Base-by-base conservation (phyloP, 2,113 vertebrate species). In the Zosterops hypoxanthus region DNA sequence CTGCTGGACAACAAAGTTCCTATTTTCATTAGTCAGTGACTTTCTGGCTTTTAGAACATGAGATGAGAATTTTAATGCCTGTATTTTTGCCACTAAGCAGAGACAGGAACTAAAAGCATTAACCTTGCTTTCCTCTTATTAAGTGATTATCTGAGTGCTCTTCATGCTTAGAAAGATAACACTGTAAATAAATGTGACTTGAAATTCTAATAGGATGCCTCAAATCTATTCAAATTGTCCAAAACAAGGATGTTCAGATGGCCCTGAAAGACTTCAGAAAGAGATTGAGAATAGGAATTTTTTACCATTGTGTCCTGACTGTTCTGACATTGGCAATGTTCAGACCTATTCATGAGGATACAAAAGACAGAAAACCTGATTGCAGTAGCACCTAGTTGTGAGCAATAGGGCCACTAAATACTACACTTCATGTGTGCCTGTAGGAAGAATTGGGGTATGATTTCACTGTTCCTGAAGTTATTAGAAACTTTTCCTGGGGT, bases 361-460 rank as follows among this genome's bases (percentile, higher is more conserved):
- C 88, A 95, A 95, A 96, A 81, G 93, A n/a, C 68, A 73, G 39
- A 91, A 88, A 95, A 82, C 12, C 55, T 93, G 87, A 94, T 77
- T 96, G 89, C 50, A 88, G 14, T 18, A 92, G 60, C 26, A 70
- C 16, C 59, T 80, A 6, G 25, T 36, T 92, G 77, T 81, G 60
- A 94, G 82, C 64, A 88, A 25, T 42, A 76, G 41, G 53, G 23
- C 28, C 39, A 55, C 79, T 82, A 70, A 91, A 36, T 56, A n/a
- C 53, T 61, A 50, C 60, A 44, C 41, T 94, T 94, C 33, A 73
- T 59, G 41, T 80, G 68, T 90, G 24, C 33, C 24, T 86, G 24
- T 53, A 55, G 66, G 75, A 94, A 88, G 59, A 90, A 91, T 1
- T 66, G 17, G 60, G 7, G 17, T 77, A 24, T 87, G 55, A 94